phyloP scores from a whole-genome alignment of 92 coral and sea anemone species.

The Actinernus sp. region DNA sequence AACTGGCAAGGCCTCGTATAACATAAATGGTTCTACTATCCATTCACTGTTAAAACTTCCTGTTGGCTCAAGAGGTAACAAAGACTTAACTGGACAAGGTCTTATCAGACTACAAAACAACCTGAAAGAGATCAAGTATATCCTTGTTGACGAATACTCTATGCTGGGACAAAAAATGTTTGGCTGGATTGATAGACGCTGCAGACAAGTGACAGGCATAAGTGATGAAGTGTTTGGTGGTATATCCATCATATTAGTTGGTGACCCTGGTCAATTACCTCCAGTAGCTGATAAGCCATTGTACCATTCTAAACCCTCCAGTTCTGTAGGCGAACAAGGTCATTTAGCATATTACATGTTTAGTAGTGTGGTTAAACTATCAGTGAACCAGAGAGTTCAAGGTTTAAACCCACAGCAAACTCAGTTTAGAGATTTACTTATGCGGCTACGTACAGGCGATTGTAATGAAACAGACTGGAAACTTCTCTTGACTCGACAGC shows the following conservation, averaged over 20 bases:
- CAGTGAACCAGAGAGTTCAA: slow-evolving; percentile 53
- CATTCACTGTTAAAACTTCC: slow-evolving; percentile 68
- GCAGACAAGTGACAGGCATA: slow-evolving; percentile 54
- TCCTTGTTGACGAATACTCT: slow-evolving; percentile 57
- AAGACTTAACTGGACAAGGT: slow-evolving; percentile 50
- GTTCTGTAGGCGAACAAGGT: slow-evolving; percentile 55
- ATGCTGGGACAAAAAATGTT: slow-evolving; percentile 59
- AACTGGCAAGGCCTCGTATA: slow-evolving; percentile 38
- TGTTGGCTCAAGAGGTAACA: slow-evolving; percentile 49
- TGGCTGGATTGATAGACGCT: slow-evolving; percentile 62
- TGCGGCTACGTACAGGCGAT: slow-evolving; percentile 2
- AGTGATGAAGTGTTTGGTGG: slow-evolving; percentile 30
- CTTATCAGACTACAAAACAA: slow-evolving; percentile 47
- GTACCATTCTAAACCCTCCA: slow-evolving; percentile 58
- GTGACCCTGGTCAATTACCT: slow-evolving; percentile 57
- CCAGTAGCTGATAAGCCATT: slow-evolving; percentile 57
- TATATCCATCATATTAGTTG: slow-evolving; percentile 37
- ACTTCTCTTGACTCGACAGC: slow-evolving; percentile 3
- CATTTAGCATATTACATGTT: slow-evolving; percentile 54
- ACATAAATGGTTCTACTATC: slow-evolving; percentile 35
- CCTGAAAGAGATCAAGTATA: slow-evolving; percentile 18
- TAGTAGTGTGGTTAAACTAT: slow-evolving; percentile 32
- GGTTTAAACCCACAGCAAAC: slow-evolving; percentile 35
- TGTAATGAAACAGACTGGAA: slow-evolving; percentile 5
- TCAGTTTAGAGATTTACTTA: slow-evolving; percentile 8